These are phyloP conservation scores for Rosalia funebris DNA, from an alignment of 2,888 invertebrate species.

Conservation along the genomic window DNA sequence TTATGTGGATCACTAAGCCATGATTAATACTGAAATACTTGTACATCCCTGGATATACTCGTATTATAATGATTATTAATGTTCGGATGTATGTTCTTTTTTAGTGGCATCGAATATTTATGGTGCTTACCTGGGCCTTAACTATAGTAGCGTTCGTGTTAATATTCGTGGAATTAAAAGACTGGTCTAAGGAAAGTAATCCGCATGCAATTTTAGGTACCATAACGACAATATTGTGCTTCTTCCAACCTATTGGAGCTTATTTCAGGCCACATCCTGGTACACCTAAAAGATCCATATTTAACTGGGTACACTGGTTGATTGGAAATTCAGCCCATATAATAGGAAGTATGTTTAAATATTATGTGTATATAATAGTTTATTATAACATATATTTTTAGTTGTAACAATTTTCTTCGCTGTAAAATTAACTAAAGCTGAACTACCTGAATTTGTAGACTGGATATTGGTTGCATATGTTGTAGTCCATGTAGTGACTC, in stretches of 20 bases:
- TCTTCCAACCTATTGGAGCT: conserved; percentile 88
- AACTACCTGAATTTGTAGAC: conserved; percentile 86
- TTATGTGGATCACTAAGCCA: no score
- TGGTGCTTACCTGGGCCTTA: conserved; percentile 83
- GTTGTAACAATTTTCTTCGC: conserved; percentile 95
- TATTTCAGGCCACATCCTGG: conserved; percentile 82
- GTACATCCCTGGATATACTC: no score
- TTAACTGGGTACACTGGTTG: conserved; percentile 94
- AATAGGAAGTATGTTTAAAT: conserved; percentile 73
- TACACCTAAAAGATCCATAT: conserved; percentile 79
- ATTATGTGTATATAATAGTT: not conserved
- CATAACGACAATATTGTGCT: conserved; percentile 80
- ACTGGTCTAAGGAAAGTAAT: conserved; percentile 78
- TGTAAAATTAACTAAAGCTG: conserved; percentile 84
- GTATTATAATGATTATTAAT: no score
- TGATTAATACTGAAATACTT: no score
- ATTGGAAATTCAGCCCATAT: conserved; percentile 89
- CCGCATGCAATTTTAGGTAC: conserved; percentile 87
- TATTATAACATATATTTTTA: conserved; percentile 63
- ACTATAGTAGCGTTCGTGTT: conserved; percentile 82
- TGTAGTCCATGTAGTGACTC: conserved; percentile 87
- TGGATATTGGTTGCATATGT: conserved; percentile 91
- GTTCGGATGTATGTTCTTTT: no score
- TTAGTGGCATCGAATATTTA: conserved; percentile 88
- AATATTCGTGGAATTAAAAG: conserved; percentile 83